Base-by-base conservation (phyloP, 2,888 invertebrate genomes). In the Ptilodon capucinus region DNA sequence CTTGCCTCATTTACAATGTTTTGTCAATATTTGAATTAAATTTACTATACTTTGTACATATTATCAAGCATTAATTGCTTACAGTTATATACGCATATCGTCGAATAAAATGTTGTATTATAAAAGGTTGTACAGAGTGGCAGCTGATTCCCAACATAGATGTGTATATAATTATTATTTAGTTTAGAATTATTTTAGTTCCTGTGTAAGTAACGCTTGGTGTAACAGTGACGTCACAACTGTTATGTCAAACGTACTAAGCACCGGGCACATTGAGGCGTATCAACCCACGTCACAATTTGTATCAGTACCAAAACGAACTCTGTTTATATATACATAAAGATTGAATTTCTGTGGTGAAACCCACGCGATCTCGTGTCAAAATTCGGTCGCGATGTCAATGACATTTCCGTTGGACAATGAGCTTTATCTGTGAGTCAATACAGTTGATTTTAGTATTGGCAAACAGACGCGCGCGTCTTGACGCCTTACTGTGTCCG, bases 1-100 rank as follows among this genome's bases (percentile, higher is more conserved):
- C 84, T 84, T 84, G 84, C 84, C 84, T 81, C 76, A 71, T 57
- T 60, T 68, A 68, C 54, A 54, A 46, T 55, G 44, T 42, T 61
- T 54, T 64, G 61, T 70, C n/a, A 28, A n/a, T 4, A 51, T 48
- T 41, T 60, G 39, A 55, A 63, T 59, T 59, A 53, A 42, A 36
- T 23, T 52, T 49, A 49, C 63, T 47, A 53, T 54, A 44, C 47
- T 51, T 48, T 67, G 68, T 65, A 65, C 36, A 67, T 68, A 67
- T 43, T 51, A 44, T 54, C 47, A 57, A 57, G 44, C 44, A 19
- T 48, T 47, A 40, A 41, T 58, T 40, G 11, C 40, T 40, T 47
- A 28, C 38, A 40, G 38, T 46, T 46, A 42, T 57, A 48, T 47
- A 56, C 41, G 52, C 54, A 49, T 52, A 54, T 50, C 39, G 39